Evolutionary conservation across 1,140 invertebrate species (phyloP).

Genomic region (Kradibia gibbosae): DNA sequence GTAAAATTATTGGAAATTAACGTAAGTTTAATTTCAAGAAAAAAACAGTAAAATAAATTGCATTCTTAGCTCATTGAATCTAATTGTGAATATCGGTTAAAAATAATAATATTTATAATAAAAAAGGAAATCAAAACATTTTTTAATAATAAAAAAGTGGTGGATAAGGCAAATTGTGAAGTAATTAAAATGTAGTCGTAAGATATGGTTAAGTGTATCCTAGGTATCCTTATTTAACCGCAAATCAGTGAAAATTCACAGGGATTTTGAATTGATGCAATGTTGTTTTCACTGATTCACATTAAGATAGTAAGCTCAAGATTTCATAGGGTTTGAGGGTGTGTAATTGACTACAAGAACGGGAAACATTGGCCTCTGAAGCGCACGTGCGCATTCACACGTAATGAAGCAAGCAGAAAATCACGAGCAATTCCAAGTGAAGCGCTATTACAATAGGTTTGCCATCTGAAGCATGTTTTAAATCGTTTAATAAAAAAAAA

Average conservation of each 20-base stretch:
- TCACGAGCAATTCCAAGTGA: conserved; percentile 30
- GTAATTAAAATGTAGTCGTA: not conserved
- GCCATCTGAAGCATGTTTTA: not conserved
- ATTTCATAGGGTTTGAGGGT: not conserved
- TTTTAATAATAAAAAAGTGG: too few relatives aligned
- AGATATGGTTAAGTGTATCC: not conserved
- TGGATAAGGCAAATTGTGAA: too few relatives aligned
- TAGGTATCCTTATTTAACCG: not conserved
- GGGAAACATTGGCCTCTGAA: conserved; percentile 6
- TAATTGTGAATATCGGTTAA: too few relatives aligned
- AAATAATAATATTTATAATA: too few relatives aligned
- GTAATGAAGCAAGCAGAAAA: conserved; percentile 29
- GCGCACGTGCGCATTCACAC: not conserved
- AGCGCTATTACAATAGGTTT: not conserved
- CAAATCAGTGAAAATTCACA: not conserved
- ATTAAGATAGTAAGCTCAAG: not conserved
- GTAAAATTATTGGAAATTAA: too few relatives aligned
- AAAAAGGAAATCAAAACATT: too few relatives aligned
- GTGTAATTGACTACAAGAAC: conserved; percentile 38
- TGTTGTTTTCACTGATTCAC: conserved; percentile 4
- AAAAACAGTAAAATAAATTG: too few relatives aligned
- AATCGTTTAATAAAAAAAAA: too few relatives aligned
- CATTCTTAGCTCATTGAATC: too few relatives aligned
- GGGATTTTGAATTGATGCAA: not conserved
- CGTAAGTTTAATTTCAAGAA: too few relatives aligned